A percentile compares a stretch with the other conserved stretches of the same genome.
These are phyloP conservation scores for Hippocampus comes DNA, from an alignment of 2,113 vertebrate species.

Conservation along the genomic window DNA sequence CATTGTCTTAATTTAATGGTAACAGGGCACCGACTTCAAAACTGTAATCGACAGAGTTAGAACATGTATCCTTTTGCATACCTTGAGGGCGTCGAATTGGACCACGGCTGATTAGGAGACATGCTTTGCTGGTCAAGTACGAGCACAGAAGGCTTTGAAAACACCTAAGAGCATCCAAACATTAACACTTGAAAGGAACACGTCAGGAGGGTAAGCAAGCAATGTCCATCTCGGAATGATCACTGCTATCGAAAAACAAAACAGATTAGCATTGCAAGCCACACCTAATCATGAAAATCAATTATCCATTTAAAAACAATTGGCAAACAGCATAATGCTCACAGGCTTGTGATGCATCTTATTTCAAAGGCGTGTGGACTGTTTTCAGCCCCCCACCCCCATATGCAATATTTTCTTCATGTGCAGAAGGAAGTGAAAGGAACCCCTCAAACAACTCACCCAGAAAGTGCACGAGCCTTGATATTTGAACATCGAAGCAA, in stretches of 20 bases:
- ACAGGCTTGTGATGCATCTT: slow-evolving; percentile 8
- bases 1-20: slow-evolving; percentile 13
- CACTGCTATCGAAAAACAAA: slow-evolving; percentile 30
- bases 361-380: slow-evolving; percentile 25
- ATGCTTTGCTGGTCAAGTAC: slow-evolving; percentile 45
- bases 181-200: slow-evolving; percentile 45
- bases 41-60: slow-evolving; percentile 31
- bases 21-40: slow-evolving; percentile 38
- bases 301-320: slow-evolving; percentile 35
- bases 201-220: slow-evolving; percentile 34
- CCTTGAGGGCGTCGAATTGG: slow-evolving; percentile 13
- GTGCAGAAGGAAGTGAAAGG: not conserved
- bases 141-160: slow-evolving; percentile 35
- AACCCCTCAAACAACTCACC: slow-evolving; percentile 39
- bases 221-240: slow-evolving; percentile 35
- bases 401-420: not conserved
- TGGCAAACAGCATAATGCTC: slow-evolving; percentile 27
- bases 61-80: slow-evolving; percentile 27
- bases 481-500: slow-evolving; percentile 31
- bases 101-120: slow-evolving; percentile 24
- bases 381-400: not conserved
- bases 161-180: slow-evolving; percentile 52
- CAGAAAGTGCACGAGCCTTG: slow-evolving; percentile 31
- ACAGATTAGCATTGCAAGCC: slow-evolving; percentile 33
- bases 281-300: slow-evolving; percentile 26